Evolutionary conservation across 2,113 vertebrate species (phyloP).

Genomic region (Verasper variegatus): DNA sequence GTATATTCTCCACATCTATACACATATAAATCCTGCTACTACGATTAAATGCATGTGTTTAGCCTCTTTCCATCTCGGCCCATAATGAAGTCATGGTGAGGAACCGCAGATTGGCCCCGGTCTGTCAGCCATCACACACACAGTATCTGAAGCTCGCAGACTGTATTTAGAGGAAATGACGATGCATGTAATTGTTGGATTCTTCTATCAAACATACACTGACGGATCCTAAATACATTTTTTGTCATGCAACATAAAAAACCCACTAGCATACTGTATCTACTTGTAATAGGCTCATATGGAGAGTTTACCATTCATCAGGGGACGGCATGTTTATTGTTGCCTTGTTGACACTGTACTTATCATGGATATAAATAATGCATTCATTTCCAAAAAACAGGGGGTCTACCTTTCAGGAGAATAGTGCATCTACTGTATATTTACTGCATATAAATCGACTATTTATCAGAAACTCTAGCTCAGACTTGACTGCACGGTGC

Average conservation of each 20-base stretch:
- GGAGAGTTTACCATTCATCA: slow-evolving; percentile 39
- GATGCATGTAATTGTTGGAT: slow-evolving; percentile 28
- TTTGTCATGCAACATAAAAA: background rate
- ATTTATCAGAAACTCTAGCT: slow-evolving; percentile 55
- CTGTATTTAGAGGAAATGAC: slow-evolving; percentile 17
- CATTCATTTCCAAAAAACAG: slow-evolving; percentile 6
- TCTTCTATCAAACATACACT: slow-evolving; percentile 9
- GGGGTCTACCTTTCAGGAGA: slow-evolving; percentile 36
- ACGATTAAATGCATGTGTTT: slow-evolving; percentile 27
- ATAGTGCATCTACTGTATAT: slow-evolving; percentile 39
- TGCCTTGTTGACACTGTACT: slow-evolving; percentile 42
- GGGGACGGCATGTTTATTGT: slow-evolving; percentile 53
- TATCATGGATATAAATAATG: slow-evolving; percentile 38
- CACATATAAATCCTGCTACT: background rate
- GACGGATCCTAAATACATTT: background rate
- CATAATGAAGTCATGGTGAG: slow-evolving; percentile 17
- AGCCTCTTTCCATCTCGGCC: slow-evolving; percentile 15
- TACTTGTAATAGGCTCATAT: slow-evolving; percentile 24
- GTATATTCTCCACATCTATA: background rate
- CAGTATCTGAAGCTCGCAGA: slow-evolving; percentile 6
- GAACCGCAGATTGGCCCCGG: slow-evolving; percentile 4
- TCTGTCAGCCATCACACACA: background rate
- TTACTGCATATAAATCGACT: slow-evolving; percentile 36
- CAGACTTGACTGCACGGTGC: slow-evolving; percentile 46
- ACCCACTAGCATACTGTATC: slow-evolving; percentile 3